Base-by-base conservation (phyloP, 2,113 vertebrate species). In the Hydrolagus affinis region DNA sequence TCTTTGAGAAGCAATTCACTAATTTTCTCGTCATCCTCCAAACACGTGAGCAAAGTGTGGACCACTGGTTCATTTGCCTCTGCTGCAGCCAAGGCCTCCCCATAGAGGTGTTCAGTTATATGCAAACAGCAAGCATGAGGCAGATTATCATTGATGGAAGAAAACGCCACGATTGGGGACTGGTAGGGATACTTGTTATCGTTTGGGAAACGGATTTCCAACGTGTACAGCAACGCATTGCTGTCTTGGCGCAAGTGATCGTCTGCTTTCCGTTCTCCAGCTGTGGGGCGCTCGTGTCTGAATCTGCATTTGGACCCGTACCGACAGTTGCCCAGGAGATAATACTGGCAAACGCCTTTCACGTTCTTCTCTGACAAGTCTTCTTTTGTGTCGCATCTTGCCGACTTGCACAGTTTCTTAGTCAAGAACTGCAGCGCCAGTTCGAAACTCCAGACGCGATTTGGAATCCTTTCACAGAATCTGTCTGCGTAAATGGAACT, bases 401-500 rank as follows among this genome's bases (percentile, higher is more conserved):
- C 90, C 62, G 87, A 88, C 69, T 90, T 90, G 72, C 86, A 90
- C 85, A 90, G 85, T 62, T 88, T 90, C 32, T 80, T 66, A 56
- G 89, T 89, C 60, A 95, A 57, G 88, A 93, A 93, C 0, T 91
- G 89, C 86, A 96, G 88, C 66, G 96, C 94, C 88, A 99, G 91
- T 76, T 88, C 91, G 9, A 98, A 87, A n/a, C 93, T 94, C 98
- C 98, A 99, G 86, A 99, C 97, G 3, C 88, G 87, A 86, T 96
- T 95, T 85, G 92, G 89, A 88, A 99, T 98, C 88, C 95, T 94
- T 91, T 99, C 96, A 21, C 90, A 90, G 87, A 99, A 99, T 85
- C 96, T 97, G 11, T 97, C 95, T 15, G 95, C 96, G 15, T 92
- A 99, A 85, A 99, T 99, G n/a, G 98, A 97, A 60, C 77, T 86